Evolutionary conservation across 2,888 invertebrate genomes (phyloP), one percentile per base, ranked within the genome.

Genomic region (Torymus auratus): DNA sequence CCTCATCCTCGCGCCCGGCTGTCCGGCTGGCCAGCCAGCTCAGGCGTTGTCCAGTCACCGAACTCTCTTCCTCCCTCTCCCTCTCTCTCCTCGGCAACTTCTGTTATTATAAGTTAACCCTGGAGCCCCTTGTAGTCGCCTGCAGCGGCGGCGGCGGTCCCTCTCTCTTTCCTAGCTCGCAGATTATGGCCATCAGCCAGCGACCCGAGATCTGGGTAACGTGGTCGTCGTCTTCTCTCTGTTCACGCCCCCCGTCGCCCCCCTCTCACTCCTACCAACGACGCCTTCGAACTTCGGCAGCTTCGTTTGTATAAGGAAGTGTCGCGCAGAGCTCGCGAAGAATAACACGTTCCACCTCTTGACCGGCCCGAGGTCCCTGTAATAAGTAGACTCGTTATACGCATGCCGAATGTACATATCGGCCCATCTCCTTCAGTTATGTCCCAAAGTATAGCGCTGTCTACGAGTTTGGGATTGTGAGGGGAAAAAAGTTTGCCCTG

Each of bases 31-130:
- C 55, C 23, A 13, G 83, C 20, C 84, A 84, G 84, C 86, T 84
- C 84, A 86, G 87, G 86, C 86, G 84, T 85, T 88, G 88, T 87
- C 90, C 90, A 88, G 90, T 88, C 88, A 85, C 87, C 86, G 86
- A 89, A 89, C 90, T 90, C 89, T 14, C 60, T 58, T 41, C 53
- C 20, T 28, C 64, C 23, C 55, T 15, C 73, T 23, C 62, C 50
- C 69, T 61, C 56, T 53, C 75, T n/a, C 61, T 85, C 87, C 56
- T 58, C 80, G 86, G 87, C 86, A 90, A 90, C 90, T 91, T 90
- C 88, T 91, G 90, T 91, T 91, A 91, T 91, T 91, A 91, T 91
- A 91, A 91, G 90, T 90, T 91, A 89, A 90, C 90, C 89, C 88
- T 86, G 84, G 78, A 78, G 79, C 70, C 80, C 81, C 80, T 75